Evolutionary conservation across 1,140 invertebrate species (phyloP).

Genomic region (Proctacanthus coquilletti): DNA sequence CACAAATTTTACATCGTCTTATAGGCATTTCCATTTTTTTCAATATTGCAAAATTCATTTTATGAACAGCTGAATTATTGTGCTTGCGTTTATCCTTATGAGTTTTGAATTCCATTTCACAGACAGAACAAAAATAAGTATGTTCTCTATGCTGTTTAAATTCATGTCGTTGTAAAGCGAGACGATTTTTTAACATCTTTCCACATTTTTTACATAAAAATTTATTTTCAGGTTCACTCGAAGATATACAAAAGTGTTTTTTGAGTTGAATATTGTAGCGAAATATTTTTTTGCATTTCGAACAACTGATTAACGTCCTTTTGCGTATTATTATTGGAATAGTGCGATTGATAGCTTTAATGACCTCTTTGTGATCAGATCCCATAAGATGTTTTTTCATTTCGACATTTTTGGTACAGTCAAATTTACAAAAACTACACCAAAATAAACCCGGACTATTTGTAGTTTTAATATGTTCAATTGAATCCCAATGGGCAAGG

Average conservation of each 20-base stretch:
- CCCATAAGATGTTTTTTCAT: slow-evolving; percentile 56
- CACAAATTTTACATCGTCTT: slow-evolving; percentile 12
- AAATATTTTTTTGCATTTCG: slow-evolving; percentile 43
- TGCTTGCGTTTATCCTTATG: slow-evolving; percentile 4
- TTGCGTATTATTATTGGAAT: slow-evolving; percentile 64
- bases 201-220: slow-evolving; percentile 42
- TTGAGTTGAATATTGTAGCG: slow-evolving; percentile 54
- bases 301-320: slow-evolving; percentile 42
- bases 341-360: slow-evolving; percentile 57
- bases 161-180: slow-evolving; percentile 50
- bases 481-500: slow-evolving; percentile 55
- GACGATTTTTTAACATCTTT: slow-evolving; percentile 36
- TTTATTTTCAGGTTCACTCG: slow-evolving; percentile 47
- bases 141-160: slow-evolving; percentile 36
- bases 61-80: neutral
- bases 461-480: slow-evolving; percentile 37
- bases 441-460: slow-evolving; percentile 40
- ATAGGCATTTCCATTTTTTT: neutral
- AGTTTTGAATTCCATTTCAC: slow-evolving; percentile 43
- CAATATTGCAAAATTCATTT: slow-evolving; percentile 3
- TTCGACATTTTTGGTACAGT: slow-evolving; percentile 42
- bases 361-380: slow-evolving; percentile 48
- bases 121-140: slow-evolving; percentile 49
- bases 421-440: slow-evolving; percentile 61
- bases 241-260: slow-evolving; percentile 38